A percentile compares a stretch with the other conserved stretches of the same genome.
Conservation (phyloP, 2,113 vertebrate species). For the Lophura nycthemera region DNA sequence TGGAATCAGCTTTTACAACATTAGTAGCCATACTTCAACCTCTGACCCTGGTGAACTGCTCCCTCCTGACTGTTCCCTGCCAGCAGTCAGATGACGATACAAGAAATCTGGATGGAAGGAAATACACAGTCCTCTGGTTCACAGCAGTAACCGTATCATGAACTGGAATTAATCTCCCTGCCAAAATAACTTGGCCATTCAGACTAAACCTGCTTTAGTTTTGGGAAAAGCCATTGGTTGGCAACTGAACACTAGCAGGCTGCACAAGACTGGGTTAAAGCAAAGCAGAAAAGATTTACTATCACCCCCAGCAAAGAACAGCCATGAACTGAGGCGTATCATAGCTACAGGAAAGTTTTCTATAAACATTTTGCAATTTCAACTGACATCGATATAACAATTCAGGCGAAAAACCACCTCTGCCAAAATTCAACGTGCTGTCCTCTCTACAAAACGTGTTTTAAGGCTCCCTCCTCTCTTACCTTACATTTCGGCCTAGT, state of each 20-base stretch:
- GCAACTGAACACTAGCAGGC: not conserved
- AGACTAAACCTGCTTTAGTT: not conserved
- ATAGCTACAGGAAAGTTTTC: not conserved
- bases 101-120: not conserved
- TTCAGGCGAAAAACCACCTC: rapidly evolving
- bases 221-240: not conserved
- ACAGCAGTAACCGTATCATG: rapidly evolving
- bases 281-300: not conserved
- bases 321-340: no score
- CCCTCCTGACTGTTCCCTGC: not conserved
- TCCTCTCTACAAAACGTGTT: not conserved
- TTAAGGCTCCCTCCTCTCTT: not conserved
- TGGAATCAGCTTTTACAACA: not conserved
- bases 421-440: rapidly evolving
- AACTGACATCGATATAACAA: rapidly evolving
- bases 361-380: rapidly evolving
- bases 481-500: not conserved
- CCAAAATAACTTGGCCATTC: not conserved
- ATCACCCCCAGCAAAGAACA: rapidly evolving
- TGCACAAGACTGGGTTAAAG: not conserved
- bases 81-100: not conserved
- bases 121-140: not conserved
- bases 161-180: not conserved
- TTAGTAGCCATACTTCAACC: not conserved
- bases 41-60: not conserved